phyloP scores from a whole-genome alignment of 2,888 invertebrate genomes.

The Aquatica leii region DNA sequence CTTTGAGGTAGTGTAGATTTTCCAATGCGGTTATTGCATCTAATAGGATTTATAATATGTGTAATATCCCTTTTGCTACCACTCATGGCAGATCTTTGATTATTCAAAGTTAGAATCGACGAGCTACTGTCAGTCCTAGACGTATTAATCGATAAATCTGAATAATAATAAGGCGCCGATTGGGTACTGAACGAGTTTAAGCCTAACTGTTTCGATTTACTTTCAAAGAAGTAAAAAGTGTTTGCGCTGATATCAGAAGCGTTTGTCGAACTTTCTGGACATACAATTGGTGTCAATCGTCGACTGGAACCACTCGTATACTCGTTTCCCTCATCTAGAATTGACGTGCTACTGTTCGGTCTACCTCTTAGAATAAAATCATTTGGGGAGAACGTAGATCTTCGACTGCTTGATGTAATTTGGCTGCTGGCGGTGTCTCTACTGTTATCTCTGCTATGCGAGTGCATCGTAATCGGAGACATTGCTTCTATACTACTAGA shows the following conservation, averaged over 20 bases:
- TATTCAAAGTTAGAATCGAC: constrained; percentile 66
- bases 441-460: constrained; percentile 42
- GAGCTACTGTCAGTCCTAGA: constrained; percentile 49
- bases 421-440: constrained; percentile 40
- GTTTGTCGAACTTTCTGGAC: constrained; percentile 45
- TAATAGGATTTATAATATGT: constrained; percentile 76
- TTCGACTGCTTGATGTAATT: constrained; percentile 33
- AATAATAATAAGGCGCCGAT: constrained; percentile 86
- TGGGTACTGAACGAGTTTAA: constrained; percentile 56
- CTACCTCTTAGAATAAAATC: constrained; percentile 50
- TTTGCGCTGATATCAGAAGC: constrained; percentile 44
- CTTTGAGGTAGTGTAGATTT: constrained; percentile 43
- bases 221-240: constrained; percentile 40
- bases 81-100: constrained; percentile 73
- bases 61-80: constrained; percentile 73
- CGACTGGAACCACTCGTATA: constrained; percentile 49
- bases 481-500: constrained; percentile 14
- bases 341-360: constrained; percentile 53
- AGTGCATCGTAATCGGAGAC: constrained; percentile 26
- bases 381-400: constrained; percentile 44
- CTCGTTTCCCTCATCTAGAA: constrained; percentile 52
- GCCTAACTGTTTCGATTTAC: constrained; percentile 14
- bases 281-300: constrained; percentile 51
- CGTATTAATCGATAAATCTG: constrained; percentile 69
- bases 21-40: constrained; percentile 53